Base-by-base conservation (phyloP, 2,797 vertebrate genomes). In the Paramormyrops hopkinsi region DNA sequence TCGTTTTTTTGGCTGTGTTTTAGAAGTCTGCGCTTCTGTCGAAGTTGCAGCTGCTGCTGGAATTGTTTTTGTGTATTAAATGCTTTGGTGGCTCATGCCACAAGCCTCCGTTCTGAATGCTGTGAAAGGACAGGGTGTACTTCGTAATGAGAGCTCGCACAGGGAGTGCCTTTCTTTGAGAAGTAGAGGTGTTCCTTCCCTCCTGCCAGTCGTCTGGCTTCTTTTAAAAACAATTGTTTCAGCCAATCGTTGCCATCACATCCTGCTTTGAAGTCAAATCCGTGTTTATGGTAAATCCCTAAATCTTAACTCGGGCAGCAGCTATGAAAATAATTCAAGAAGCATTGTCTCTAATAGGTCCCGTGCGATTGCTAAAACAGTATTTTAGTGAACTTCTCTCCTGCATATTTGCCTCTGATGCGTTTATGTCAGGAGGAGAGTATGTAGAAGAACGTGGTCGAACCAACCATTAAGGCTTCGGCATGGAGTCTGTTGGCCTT, bases 151-250 rank as follows among this genome's bases (percentile, higher is more conserved):
- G 41, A 11, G 41, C 19, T 46, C 8, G 76, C 19, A 82, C 41
- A 46, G 37, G 76, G 41, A 46, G 41, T 8, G 17, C 19, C 19
- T 3, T 46, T n/a, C 41, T 22, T 82, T 46, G 8, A 82, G 2
- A 37, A 76, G 69, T 5, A 76, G 69, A 76, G 69, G 69, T 76
- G 5, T 41, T 76, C 29, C 33, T 48, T 83, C 33, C n/a, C 44
- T 83, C n/a, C 44, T 25, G n/a, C 44, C 48, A 1, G 19, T 85
- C 4, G n/a, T 33, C 46, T 51, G 83, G 83, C 83, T 85, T 17
- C 83, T 85, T 85, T 85, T 85, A 50, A 25, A 85, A 29, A 85
- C 83, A 51, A 48, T 85, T 85, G 44, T 51, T 53, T 53, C 41
- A 46, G 76, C 76, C 76, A 51, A 22, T 53, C 83, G n/a, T 51